These are phyloP conservation scores for Nematopogon swammerdamellus DNA, from an alignment of 2,888 invertebrate species.

Conservation along the genomic window DNA sequence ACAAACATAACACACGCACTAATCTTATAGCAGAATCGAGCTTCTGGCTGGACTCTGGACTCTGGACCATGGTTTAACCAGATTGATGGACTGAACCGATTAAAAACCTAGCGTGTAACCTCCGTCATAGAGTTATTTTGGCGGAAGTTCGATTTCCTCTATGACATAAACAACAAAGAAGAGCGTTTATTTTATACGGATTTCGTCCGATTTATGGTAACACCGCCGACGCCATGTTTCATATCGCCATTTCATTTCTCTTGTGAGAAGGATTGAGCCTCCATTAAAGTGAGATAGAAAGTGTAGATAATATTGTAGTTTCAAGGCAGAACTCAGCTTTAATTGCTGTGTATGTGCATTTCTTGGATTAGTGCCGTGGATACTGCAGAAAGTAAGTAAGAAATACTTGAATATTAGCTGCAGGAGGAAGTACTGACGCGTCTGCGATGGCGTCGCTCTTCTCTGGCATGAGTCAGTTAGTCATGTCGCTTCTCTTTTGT, in stretches of 20 bases:
- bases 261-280: constrained; percentile 37
- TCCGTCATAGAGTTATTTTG: too few species aligned
- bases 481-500: not conserved
- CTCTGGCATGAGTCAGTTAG: not conserved
- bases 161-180: too few species aligned
- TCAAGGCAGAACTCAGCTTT: too few species aligned
- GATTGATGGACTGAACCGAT: too few species aligned
- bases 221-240: constrained; percentile 38
- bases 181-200: too few species aligned
- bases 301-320: constrained; percentile 14
- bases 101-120: too few species aligned
- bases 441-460: constrained; percentile 2
- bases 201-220: too few species aligned
- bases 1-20: too few species aligned
- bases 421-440: not conserved
- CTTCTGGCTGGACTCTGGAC: too few species aligned
- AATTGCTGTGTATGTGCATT: not conserved
- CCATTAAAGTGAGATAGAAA: constrained; percentile 51
- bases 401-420: not conserved
- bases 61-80: too few species aligned
- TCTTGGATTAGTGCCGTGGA: not conserved
- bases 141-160: too few species aligned
- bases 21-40: too few species aligned
- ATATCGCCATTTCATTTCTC: constrained; percentile 57
- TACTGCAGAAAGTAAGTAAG: not conserved